These are phyloP conservation scores for Gorsachius goisagi DNA, from an alignment of 2,113 vertebrate species.

Conservation along the genomic window DNA sequence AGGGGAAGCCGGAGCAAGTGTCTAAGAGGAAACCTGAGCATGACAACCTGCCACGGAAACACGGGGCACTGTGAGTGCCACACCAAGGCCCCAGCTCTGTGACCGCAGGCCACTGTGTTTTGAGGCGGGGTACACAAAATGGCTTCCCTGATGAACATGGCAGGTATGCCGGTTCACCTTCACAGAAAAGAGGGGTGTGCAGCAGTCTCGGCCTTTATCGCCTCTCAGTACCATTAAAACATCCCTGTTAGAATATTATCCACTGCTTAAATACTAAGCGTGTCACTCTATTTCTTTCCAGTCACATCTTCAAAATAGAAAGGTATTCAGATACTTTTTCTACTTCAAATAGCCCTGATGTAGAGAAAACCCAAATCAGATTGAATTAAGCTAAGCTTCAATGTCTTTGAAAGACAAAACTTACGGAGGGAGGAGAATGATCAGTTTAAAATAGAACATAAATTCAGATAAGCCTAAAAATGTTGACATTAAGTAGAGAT, in stretches of 20 bases:
- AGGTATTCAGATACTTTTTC: not conserved
- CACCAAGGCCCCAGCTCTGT: not conserved
- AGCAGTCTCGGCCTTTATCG: not conserved
- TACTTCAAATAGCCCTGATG: not conserved
- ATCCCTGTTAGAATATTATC: not conserved
- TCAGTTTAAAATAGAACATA: not conserved
- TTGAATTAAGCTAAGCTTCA: not conserved
- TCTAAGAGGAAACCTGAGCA: not conserved
- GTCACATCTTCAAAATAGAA: not conserved
- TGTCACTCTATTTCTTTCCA: not conserved
- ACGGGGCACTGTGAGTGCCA: rapidly evolving
- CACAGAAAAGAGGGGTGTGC: rapidly evolving
- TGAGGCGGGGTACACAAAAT: not conserved
- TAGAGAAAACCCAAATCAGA: not conserved
- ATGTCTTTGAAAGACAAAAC: not conserved
- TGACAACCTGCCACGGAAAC: too few species aligned
- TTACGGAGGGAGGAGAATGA: not conserved
- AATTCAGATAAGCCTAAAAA: not conserved
- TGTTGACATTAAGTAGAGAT: not conserved
- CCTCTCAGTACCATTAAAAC: not conserved
- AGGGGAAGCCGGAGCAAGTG: not conserved
- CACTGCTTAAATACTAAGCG: not conserved
- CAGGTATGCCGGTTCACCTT: not conserved
- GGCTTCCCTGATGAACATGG: rapidly evolving
- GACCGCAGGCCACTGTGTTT: rapidly evolving